Conservation (phyloP, 2,113 vertebrate species). For the Hippolais icterina region DNA sequence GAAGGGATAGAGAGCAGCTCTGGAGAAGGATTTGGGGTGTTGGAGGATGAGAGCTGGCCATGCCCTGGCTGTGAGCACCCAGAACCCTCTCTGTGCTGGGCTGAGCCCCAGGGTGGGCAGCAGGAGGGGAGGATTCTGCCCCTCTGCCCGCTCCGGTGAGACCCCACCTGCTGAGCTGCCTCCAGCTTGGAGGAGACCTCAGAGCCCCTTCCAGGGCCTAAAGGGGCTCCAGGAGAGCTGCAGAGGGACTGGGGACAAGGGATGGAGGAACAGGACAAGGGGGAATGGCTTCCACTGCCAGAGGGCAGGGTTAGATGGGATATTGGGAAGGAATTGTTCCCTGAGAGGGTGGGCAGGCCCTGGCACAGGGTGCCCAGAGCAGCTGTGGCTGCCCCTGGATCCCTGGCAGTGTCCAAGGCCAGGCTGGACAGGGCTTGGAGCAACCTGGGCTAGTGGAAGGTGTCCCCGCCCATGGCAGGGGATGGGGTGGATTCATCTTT, state of each 20-base stretch:
- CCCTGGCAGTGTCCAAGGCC: background rate
- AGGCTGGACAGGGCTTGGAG: rapidly evolving
- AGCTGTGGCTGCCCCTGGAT: background rate
- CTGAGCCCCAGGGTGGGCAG: background rate
- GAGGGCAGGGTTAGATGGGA: background rate
- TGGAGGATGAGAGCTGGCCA: background rate
- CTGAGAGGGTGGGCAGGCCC: background rate
- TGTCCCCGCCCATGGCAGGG: background rate
- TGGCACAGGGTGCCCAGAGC: background rate
- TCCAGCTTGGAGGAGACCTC: background rate
- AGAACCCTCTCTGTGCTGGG: background rate
- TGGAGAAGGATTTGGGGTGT: background rate
- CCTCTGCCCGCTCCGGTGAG: background rate
- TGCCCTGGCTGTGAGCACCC: background rate
- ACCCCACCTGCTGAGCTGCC: background rate
- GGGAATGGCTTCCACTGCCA: background rate
- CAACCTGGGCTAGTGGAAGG: rapidly evolving
- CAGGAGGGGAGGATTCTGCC: background rate
- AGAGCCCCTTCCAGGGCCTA: background rate
- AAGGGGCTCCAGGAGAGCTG: background rate
- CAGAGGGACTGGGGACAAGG: background rate
- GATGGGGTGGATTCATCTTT: background rate
- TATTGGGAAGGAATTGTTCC: background rate
- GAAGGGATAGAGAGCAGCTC: background rate
- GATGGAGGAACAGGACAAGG: background rate